A percentile compares a stretch with the other conserved stretches of the same genome.
These are phyloP conservation scores for Nicator chloris DNA, from an alignment of 2,113 vertebrate species.

Conservation along the genomic window DNA sequence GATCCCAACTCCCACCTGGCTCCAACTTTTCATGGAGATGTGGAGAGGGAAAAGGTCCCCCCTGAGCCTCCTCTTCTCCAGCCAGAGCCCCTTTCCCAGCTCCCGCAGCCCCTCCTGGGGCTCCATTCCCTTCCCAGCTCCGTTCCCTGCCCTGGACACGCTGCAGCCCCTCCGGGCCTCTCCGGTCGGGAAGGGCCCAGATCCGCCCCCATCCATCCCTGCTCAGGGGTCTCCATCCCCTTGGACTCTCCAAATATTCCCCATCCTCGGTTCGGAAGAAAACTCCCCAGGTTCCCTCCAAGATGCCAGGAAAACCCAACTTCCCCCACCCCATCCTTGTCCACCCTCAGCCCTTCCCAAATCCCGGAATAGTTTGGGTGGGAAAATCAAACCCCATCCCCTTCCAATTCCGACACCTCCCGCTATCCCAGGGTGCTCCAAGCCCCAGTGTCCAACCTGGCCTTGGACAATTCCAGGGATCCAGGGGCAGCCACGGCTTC, in stretches of 20 bases:
- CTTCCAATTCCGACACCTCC: not conserved
- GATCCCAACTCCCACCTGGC: not conserved
- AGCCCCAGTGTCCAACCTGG: not conserved
- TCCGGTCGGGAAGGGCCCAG: fast-evolving
- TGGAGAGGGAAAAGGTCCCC: fast-evolving
- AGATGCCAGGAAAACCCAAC: not conserved
- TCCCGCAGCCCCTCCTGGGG: no score
- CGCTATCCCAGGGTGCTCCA: fast-evolving
- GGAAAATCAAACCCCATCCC: not conserved
- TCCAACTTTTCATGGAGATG: not conserved
- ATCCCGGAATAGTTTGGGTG: not conserved
- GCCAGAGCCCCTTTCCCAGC: not conserved
- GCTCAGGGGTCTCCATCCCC: not conserved
- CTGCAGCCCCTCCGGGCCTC: not conserved
- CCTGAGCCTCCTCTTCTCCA: not conserved
- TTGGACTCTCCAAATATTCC: not conserved
- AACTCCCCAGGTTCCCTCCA: not conserved
- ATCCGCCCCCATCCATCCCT: not conserved
- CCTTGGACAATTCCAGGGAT: not conserved
- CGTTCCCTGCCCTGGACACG: not conserved
- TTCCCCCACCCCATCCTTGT: not conserved
- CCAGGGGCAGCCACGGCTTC: not conserved
- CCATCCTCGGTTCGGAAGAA: not conserved
- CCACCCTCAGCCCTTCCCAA: not conserved
- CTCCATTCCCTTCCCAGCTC: not conserved